phyloP scores from a whole-genome alignment of 2,888 invertebrate genomes.

The Chaitophorus viminalis region DNA sequence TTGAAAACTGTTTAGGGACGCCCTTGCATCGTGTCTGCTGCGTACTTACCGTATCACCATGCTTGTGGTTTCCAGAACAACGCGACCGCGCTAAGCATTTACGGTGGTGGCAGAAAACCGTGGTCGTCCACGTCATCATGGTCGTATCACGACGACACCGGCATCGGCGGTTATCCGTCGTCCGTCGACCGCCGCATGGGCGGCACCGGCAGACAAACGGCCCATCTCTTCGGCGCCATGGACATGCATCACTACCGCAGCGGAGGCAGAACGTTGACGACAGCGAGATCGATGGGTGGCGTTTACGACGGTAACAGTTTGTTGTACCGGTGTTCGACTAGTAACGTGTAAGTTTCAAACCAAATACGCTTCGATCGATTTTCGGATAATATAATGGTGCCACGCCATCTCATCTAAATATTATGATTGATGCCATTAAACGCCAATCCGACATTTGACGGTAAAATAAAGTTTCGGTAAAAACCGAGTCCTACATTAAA shows the following conservation, averaged over 20 bases:
- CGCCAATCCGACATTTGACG: too few species aligned
- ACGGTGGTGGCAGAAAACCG: conserved; percentile 32
- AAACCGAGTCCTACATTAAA: too few species aligned
- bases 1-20: too few species aligned
- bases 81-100: conserved; percentile 9
- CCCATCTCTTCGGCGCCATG: conserved; percentile 6
- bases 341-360: conserved; percentile 46
- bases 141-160: conserved; percentile 49
- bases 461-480: too few species aligned
- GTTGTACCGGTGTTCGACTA: conserved; percentile 46
- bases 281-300: conserved; percentile 21
- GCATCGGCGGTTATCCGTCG: conserved; percentile 37
- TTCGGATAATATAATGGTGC: too few species aligned
- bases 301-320: conserved; percentile 41
- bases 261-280: conserved; percentile 3
- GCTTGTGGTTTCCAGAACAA: not conserved
- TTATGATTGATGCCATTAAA: too few species aligned
- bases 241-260: conserved; percentile 10
- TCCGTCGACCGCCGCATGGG: conserved; percentile 17
- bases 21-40: too few species aligned
- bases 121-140: conserved; percentile 37
- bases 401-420: too few species aligned
- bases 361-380: too few species aligned
- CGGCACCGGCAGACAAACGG: not conserved
- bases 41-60: too few species aligned